Percentiles rank a stretch among this genome's conserved stretches.
These are phyloP conservation scores for Condylostylus longicornis DNA, from an alignment of 1,140 invertebrate genomes.

Conservation along the genomic window DNA sequence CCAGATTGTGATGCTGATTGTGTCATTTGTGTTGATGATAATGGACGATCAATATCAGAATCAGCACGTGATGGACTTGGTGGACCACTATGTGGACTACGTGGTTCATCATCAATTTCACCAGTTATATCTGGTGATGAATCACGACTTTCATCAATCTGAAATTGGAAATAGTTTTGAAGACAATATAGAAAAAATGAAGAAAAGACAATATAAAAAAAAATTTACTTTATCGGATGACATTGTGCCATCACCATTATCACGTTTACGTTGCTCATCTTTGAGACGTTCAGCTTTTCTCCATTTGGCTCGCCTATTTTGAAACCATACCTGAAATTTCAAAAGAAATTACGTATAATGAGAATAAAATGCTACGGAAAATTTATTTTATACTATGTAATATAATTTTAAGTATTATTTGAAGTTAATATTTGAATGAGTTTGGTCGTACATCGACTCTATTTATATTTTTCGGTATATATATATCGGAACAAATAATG, in stretches of 20 bases:
- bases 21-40: constrained; percentile 25
- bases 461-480: too few species aligned
- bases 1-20: constrained; percentile 30
- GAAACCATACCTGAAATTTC: constrained; percentile 86
- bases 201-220: constrained; percentile 1
- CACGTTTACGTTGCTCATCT: constrained; percentile 73
- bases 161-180: constrained; percentile 11
- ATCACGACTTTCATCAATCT: constrained; percentile 29
- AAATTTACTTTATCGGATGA: constrained; percentile 33
- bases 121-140: constrained; percentile 31
- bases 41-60: constrained; percentile 27
- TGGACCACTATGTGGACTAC: constrained; percentile 17
- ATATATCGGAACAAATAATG: too few species aligned
- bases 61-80: constrained; percentile 9
- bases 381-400: too few species aligned
- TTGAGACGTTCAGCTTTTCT: constrained; percentile 79
- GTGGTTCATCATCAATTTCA: constrained; percentile 29
- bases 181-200: constrained; percentile 15
- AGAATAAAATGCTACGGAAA: too few species aligned
- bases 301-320: constrained; percentile 88
- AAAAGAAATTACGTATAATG: too few species aligned
- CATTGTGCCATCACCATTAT: constrained; percentile 43
- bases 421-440: too few species aligned
- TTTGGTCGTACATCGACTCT: too few species aligned
- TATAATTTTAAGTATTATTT: too few species aligned